Base-by-base conservation (phyloP, 2,113 vertebrate species). In the Hemiprocne comata region DNA sequence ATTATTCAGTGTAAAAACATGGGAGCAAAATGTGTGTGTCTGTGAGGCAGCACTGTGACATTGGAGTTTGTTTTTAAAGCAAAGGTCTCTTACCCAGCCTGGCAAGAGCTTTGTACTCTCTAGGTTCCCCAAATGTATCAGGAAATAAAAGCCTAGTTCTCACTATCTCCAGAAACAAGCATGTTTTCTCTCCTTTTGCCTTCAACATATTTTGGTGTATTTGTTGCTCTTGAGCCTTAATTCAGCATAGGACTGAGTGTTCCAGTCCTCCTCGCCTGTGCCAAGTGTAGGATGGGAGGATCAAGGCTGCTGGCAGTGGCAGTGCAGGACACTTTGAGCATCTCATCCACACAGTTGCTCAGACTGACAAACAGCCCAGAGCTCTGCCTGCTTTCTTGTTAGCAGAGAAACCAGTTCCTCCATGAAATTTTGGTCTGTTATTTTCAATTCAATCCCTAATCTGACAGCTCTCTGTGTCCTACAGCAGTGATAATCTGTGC, bases 261-360 rank as follows among this genome's bases (percentile, higher is more conserved):
- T 36, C 62, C 26, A 23, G 11, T 62, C 15, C 4, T n/a, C 11
- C 42, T 64, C 3, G 2, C 14, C 38, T 55, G 25, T 58, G 61
- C 73, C 44, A 46, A 78, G 48, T 0, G 0, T 17, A 6, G 54
- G 44, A 67, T 33, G 0, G 0, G 31, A 25, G 66, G n/a, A 12
- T 61, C 10, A 11, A 65, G 66, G 70, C 50, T 79, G 42, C 19
- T 46, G 74, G 55, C 11, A 5, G n/a, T 1, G 1, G 51, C 2
- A 1, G 21, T 20, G 38, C 36, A 51, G 42, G 48, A 21, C 38
- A 40, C 17, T 83, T 81, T 1, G 5, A 9, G 34, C 15, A 3
- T 54, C 42, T 70, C 14, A 23, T 48, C 50, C 34, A 46, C 23
- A 13, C 33, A 1, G 0, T 14, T 65, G 10, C 19, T 85, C 58